phyloP scores from a whole-genome alignment of 2,113 vertebrate species.

The Notiomystis cincta region DNA sequence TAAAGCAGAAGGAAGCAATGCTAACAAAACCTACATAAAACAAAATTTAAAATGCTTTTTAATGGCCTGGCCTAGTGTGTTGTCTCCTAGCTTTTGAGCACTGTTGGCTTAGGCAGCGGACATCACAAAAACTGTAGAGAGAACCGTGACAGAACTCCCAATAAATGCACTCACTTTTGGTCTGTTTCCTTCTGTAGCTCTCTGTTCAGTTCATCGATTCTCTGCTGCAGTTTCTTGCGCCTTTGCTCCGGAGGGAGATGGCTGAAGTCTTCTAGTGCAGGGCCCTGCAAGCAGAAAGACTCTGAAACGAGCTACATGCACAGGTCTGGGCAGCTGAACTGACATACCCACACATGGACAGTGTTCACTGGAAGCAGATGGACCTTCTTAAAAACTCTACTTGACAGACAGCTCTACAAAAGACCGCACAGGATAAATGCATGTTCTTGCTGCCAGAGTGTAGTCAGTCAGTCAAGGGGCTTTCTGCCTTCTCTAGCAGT shows the following conservation, averaged over 20 bases:
- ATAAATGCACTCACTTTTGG: slow-evolving; percentile 84
- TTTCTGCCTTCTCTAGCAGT: not conserved
- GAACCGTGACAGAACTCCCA: not conserved
- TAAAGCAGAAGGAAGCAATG: not conserved
- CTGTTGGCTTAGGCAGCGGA: not conserved
- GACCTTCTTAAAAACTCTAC: not conserved
- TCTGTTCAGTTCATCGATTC: slow-evolving; percentile 91
- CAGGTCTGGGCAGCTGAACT: not conserved
- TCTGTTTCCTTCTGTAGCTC: slow-evolving; percentile 96
- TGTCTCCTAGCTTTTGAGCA: not conserved
- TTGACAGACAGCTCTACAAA: not conserved
- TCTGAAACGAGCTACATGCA: not conserved
- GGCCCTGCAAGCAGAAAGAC: slow-evolving; percentile 78
- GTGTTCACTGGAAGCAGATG: slow-evolving; percentile 40
- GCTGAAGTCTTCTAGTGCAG: slow-evolving; percentile 93
- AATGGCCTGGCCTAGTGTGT: not conserved
- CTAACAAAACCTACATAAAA: not conserved
- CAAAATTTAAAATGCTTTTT: not conserved
- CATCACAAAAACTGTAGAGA: not conserved
- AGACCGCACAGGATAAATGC: not conserved
- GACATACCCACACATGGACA: slow-evolving; percentile 47
- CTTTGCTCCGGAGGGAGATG: slow-evolving; percentile 96
- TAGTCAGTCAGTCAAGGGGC: not conserved
- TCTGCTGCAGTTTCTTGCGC: slow-evolving; percentile 92
- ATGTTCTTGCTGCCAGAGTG: not conserved